Evolutionary conservation across 2,797 vertebrate species (phyloP).

Genomic region (Harpagifer antarcticus): DNA sequence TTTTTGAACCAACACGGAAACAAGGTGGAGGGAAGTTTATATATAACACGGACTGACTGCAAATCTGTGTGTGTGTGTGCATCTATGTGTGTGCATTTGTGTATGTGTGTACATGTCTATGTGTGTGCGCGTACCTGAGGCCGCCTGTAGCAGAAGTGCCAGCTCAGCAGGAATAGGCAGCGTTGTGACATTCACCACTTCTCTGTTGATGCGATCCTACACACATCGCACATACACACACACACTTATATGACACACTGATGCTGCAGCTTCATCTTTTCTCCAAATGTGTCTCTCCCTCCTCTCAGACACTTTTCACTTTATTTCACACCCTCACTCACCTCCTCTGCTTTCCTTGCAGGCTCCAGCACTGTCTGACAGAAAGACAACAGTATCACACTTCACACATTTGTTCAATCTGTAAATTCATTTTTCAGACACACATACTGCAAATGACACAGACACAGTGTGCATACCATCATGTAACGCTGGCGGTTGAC

Average conservation of each 20-base stretch:
- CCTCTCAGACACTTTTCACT: not conserved
- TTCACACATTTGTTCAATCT: conserved; percentile 54
- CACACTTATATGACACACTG: conserved; percentile 3
- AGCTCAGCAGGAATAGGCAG: conserved; percentile 82
- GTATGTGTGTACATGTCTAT: conserved; percentile 3
- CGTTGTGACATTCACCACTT: conserved; percentile 82
- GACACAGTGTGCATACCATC: conserved; percentile 85
- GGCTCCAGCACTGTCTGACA: conserved; percentile 81
- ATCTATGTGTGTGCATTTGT: conserved; percentile 14
- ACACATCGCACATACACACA: conserved; percentile 6
- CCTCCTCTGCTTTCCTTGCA: conserved; percentile 79
- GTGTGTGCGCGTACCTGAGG: conserved; percentile 71
- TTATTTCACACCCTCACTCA: conserved; percentile 49
- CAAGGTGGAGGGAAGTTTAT: conserved; percentile 28
- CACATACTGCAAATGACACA: not conserved
- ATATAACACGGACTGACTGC: conserved; percentile 23
- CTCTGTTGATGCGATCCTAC: conserved; percentile 83
- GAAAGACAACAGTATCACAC: conserved; percentile 65
- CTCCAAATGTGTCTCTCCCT: not conserved
- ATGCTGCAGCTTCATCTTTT: conserved; percentile 7
- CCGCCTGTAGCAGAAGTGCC: conserved; percentile 76
- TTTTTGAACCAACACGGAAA: conserved; percentile 25
- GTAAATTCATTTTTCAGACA: conserved; percentile 5
- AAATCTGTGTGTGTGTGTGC: conserved; percentile 4
- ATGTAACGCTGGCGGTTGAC: conserved; percentile 90